Evolutionary conservation across 2,888 invertebrate species (phyloP).

Genomic region (Polyploca ridens): DNA sequence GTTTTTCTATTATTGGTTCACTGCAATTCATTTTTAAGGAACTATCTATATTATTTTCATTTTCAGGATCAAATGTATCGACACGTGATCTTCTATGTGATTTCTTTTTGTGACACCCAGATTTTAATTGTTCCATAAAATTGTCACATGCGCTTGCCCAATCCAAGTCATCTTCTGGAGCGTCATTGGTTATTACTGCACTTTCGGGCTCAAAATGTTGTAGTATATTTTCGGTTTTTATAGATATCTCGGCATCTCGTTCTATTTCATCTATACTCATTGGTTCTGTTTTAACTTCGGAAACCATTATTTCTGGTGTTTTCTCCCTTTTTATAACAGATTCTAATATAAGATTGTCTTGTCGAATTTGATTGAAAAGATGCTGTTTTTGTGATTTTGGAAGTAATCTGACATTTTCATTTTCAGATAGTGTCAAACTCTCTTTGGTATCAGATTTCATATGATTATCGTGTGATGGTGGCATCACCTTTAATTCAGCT

Average conservation of each 20-base stretch:
- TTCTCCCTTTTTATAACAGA: slow-evolving; percentile 87
- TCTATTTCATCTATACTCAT: slow-evolving; percentile 87
- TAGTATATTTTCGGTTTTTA: slow-evolving; percentile 64
- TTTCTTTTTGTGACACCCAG: slow-evolving; percentile 84
- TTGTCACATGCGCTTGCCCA: slow-evolving; percentile 91
- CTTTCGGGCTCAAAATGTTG: slow-evolving; percentile 47
- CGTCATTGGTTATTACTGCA: slow-evolving; percentile 27
- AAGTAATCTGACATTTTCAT: slow-evolving; percentile 60
- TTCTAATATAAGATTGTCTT: slow-evolving; percentile 73
- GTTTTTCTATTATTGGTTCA: slow-evolving; percentile 21
- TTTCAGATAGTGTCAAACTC: slow-evolving; percentile 37
- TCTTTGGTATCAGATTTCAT: slow-evolving; percentile 51
- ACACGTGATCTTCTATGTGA: slow-evolving; percentile 75
- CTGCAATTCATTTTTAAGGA: slow-evolving; percentile 19
- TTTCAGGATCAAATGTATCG: slow-evolving; percentile 55
- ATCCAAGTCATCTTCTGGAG: slow-evolving; percentile 66
- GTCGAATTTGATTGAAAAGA: slow-evolving; percentile 77
- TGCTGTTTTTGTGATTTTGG: slow-evolving; percentile 76
- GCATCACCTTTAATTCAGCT: slow-evolving; percentile 90
- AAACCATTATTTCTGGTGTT: slow-evolving; percentile 69
- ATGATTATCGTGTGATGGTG: slow-evolving; percentile 66
- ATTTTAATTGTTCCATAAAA: slow-evolving; percentile 90
- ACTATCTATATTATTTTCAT: slow-evolving; percentile 44
- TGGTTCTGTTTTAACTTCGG: slow-evolving; percentile 88
- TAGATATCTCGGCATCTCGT: slow-evolving; percentile 80